Percentiles rank a stretch among this genome's conserved stretches.
Evolutionary conservation across 2,113 vertebrate genomes (phyloP).

Genomic region (Hyaena hyaena): DNA sequence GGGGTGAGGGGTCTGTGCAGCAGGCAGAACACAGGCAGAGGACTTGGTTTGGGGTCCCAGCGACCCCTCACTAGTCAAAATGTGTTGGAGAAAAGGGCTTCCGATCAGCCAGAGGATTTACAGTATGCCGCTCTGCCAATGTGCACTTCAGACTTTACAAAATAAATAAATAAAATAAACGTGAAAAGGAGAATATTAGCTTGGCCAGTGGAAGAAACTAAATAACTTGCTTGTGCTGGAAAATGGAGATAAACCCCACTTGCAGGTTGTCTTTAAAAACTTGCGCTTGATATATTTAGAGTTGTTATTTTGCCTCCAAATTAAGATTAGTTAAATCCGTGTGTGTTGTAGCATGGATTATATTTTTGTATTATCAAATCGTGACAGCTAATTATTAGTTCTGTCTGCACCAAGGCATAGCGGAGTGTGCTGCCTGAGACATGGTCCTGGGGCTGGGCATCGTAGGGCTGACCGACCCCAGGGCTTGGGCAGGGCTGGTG

Average conservation of each 20-base stretch:
- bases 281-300: conserved; percentile 86
- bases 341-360: conserved; percentile 86
- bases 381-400: conserved; percentile 89
- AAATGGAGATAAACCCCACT: conserved; percentile 85
- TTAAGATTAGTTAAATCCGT: conserved; percentile 89
- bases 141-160: conserved; percentile 81
- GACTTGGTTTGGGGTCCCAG: neutral
- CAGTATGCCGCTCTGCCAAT: conserved; percentile 65
- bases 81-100: conserved; percentile 60
- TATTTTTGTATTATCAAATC: conserved; percentile 81
- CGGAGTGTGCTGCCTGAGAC: conserved; percentile 69
- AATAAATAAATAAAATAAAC: conserved; percentile 74
- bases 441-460: neutral
- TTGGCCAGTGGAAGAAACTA: conserved; percentile 80
- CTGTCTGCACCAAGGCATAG: conserved; percentile 81
- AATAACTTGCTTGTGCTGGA: conserved; percentile 83
- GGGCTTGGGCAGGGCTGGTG: neutral
- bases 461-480: neutral
- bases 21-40: accelerated
- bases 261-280: conserved; percentile 83
- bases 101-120: conserved; percentile 78
- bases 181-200: neutral
- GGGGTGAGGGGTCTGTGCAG: neutral
- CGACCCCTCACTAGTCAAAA: conserved; percentile 50
- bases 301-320: conserved; percentile 89